Percentiles rank a stretch among this genome's conserved stretches.
These are phyloP conservation scores for Chorisops tibialis DNA, from an alignment of 2,888 invertebrate species.

Conservation along the genomic window DNA sequence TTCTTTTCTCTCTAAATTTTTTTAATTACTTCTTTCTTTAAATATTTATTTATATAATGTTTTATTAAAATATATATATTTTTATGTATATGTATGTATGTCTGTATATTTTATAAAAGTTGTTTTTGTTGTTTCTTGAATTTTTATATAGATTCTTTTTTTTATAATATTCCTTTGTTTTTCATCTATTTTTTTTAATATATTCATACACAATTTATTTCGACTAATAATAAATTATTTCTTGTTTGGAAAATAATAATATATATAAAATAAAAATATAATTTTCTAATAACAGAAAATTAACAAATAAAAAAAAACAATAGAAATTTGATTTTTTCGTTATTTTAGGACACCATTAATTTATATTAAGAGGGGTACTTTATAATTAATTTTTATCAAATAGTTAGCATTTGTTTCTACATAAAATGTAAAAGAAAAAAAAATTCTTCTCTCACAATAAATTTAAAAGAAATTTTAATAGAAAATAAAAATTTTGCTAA, in stretches of 20 bases:
- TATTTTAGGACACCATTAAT: too few relatives aligned
- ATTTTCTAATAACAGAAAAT: not conserved
- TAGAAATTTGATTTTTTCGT: too few relatives aligned
- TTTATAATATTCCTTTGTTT: not conserved
- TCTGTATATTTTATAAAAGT: slow-evolving; percentile 23
- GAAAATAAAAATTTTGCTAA: not conserved
- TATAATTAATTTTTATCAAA: too few relatives aligned
- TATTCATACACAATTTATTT: not conserved
- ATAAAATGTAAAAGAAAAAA: not conserved
- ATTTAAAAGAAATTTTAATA: not conserved
- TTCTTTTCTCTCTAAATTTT: slow-evolving; percentile 13
- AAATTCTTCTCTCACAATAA: not conserved
- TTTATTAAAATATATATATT: slow-evolving; percentile 25
- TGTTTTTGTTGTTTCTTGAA: slow-evolving; percentile 9
- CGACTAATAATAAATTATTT: not conserved
- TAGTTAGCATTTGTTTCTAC: too few relatives aligned
- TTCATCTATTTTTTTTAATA: not conserved
- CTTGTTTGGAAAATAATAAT: not conserved
- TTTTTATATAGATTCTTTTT: not conserved
- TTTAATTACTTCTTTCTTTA: not conserved
- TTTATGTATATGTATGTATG: slow-evolving; percentile 15
- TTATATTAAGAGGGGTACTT: too few relatives aligned
- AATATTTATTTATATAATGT: slow-evolving; percentile 8
- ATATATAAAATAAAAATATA: not conserved
- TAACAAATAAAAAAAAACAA: too few relatives aligned